Percentiles rank a stretch among this genome's conserved stretches.
phyloP scores from a whole-genome alignment of 2,888 invertebrate genomes.

The Euplagia quadripunctaria region DNA sequence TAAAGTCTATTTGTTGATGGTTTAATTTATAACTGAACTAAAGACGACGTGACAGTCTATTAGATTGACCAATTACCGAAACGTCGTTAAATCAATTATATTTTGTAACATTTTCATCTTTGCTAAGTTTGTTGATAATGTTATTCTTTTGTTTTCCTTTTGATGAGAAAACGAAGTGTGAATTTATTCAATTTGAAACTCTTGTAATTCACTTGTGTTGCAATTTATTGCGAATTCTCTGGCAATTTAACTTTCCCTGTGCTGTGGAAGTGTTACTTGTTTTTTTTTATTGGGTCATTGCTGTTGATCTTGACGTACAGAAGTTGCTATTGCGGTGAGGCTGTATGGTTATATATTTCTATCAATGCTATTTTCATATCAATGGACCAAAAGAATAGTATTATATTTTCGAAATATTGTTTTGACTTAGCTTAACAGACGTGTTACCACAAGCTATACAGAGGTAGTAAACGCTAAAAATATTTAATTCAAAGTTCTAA shows the following conservation, averaged over 20 bases:
- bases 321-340: too few species aligned
- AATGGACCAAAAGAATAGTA: too few species aligned
- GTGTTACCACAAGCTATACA: too few species aligned
- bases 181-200: constrained; percentile 14
- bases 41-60: neutral
- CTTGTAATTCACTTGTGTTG: neutral
- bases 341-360: neutral
- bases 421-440: too few species aligned
- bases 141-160: constrained; percentile 1
- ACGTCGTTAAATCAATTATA: neutral
- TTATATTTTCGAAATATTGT: too few species aligned
- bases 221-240: neutral
- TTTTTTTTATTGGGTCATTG: neutral
- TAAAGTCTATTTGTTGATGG: neutral
- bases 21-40: neutral
- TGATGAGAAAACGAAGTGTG: neutral
- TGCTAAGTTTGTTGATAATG: neutral
- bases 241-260: constrained; percentile 5
- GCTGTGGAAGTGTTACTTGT: neutral
- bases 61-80: neutral
- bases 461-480: too few species aligned
- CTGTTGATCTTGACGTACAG: neutral
- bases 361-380: neutral
- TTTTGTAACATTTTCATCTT: neutral
- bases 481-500: too few species aligned